Evolutionary conservation across 2,113 vertebrate genomes (phyloP).

Genomic region (Syngnathoides biaculeatus): DNA sequence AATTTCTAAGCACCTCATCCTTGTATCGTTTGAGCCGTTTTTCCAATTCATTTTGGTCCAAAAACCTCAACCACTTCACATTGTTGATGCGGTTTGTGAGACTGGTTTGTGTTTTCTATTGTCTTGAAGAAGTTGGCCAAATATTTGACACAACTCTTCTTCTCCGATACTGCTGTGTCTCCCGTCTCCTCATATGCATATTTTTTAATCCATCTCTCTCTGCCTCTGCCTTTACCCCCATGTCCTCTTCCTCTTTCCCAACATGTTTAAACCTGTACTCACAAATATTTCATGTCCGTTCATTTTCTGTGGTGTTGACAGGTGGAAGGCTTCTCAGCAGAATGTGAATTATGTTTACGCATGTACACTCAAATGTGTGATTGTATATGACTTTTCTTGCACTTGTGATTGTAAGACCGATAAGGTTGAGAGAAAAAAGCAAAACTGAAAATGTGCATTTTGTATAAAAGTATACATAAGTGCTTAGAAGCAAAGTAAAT

Average conservation of each 20-base stretch:
- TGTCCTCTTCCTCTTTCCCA: conserved; percentile 48
- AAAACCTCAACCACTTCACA: too few species aligned
- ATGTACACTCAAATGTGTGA: conserved; percentile 18
- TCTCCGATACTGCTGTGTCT: background rate
- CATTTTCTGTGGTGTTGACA: conserved; percentile 79
- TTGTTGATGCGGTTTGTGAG: too few species aligned
- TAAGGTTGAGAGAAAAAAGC: background rate
- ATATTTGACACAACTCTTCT: background rate
- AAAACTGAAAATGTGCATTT: background rate
- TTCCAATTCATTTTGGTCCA: too few species aligned
- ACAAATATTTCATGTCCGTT: conserved; percentile 79
- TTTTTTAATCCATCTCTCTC: conserved; percentile 17
- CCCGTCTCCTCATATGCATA: conserved; percentile 11
- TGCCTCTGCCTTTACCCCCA: conserved; percentile 19
- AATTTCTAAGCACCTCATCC: too few species aligned
- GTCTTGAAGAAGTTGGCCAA: background rate
- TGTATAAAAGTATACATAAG: background rate
- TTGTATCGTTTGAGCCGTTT: too few species aligned
- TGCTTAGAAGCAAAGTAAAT: background rate
- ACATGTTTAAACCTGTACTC: conserved; percentile 78
- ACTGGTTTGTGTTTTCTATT: too few species aligned
- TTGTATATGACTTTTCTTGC: conserved; percentile 29
- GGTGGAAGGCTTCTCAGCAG: conserved; percentile 61
- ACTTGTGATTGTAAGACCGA: conserved; percentile 13
- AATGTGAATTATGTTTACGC: conserved; percentile 35